Percentiles rank a stretch among this genome's conserved stretches.
Conservation (phyloP, 2,113 vertebrate genomes). For the Prunella fulvescens region DNA sequence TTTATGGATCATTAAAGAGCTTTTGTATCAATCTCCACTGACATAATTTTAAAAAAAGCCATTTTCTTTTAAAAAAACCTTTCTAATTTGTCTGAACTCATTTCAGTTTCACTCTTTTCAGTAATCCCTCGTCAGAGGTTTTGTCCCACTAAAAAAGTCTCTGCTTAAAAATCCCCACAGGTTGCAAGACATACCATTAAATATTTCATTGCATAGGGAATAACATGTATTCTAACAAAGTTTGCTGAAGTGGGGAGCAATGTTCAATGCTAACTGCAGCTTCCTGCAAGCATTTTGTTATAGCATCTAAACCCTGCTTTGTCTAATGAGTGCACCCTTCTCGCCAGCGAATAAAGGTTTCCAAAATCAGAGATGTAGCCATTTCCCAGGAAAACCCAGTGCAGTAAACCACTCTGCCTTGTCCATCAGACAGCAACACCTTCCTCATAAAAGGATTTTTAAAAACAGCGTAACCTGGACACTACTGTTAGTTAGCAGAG, state of each 20-base stretch:
- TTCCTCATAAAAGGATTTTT: slow-evolving; percentile 11
- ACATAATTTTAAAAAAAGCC: neutral
- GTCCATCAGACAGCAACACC: neutral
- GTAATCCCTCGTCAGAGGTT: slow-evolving; percentile 37
- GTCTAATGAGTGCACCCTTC: neutral
- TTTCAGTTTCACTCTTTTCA: slow-evolving; percentile 30
- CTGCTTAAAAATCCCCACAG: slow-evolving; percentile 39
- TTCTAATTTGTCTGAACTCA: slow-evolving; percentile 24
- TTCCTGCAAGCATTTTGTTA: slow-evolving; percentile 2
- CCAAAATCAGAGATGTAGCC: neutral
- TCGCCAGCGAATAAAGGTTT: neutral
- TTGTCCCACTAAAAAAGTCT: slow-evolving; percentile 59
- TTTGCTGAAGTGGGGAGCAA: slow-evolving; percentile 36
- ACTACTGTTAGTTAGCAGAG: neutral
- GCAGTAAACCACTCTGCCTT: neutral
- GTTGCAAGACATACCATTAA: slow-evolving; percentile 57
- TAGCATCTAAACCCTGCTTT: neutral
- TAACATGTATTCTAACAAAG: slow-evolving; percentile 40
- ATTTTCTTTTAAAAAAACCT: slow-evolving; percentile 3
- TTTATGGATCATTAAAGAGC: slow-evolving; percentile 45
- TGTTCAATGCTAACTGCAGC: slow-evolving; percentile 1
- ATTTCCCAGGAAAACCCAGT: neutral
- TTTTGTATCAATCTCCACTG: neutral
- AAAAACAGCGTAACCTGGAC: neutral
- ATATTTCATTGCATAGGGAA: slow-evolving; percentile 73